phyloP scores from a whole-genome alignment of 2,113 vertebrate genomes.

The Cyphomyrus plagiostoma region DNA sequence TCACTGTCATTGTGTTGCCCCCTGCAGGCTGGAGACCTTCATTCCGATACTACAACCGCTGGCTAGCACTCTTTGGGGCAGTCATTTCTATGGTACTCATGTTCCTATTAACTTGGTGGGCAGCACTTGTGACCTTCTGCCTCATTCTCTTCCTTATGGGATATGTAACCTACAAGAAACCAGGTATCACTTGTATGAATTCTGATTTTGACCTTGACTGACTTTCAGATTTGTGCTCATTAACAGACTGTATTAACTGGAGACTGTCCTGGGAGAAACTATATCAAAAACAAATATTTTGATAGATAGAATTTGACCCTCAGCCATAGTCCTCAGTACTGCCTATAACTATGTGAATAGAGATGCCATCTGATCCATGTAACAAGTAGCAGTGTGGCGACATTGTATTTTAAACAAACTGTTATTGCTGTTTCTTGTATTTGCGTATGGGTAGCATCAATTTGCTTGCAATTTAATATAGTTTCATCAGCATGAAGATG shows the following conservation, averaged over 20 bases:
- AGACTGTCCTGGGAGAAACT: background rate
- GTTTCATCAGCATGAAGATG: background rate
- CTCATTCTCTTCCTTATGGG: slow-evolving; percentile 60
- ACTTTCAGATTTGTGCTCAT: background rate
- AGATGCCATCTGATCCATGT: background rate
- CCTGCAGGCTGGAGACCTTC: slow-evolving; percentile 59
- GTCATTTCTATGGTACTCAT: slow-evolving; percentile 60
- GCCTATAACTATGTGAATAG: background rate
- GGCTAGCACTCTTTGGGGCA: slow-evolving; percentile 58
- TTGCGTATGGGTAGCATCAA: background rate
- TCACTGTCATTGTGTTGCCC: background rate
- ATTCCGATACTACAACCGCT: slow-evolving; percentile 61
- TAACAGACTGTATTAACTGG: background rate
- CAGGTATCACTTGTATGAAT: slow-evolving; percentile 39
- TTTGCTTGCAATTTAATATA: background rate
- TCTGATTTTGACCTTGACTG: background rate
- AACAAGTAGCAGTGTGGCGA: background rate
- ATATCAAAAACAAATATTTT: background rate
- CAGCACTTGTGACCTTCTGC: slow-evolving; percentile 52
- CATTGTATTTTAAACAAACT: background rate
- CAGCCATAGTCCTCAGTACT: background rate
- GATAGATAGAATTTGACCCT: background rate
- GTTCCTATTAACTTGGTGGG: slow-evolving; percentile 69
- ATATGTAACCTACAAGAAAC: slow-evolving; percentile 62
- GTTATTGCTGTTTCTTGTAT: background rate